Conservation (phyloP, 2,888 invertebrate species). For the Habroteleia sp. region DNA sequence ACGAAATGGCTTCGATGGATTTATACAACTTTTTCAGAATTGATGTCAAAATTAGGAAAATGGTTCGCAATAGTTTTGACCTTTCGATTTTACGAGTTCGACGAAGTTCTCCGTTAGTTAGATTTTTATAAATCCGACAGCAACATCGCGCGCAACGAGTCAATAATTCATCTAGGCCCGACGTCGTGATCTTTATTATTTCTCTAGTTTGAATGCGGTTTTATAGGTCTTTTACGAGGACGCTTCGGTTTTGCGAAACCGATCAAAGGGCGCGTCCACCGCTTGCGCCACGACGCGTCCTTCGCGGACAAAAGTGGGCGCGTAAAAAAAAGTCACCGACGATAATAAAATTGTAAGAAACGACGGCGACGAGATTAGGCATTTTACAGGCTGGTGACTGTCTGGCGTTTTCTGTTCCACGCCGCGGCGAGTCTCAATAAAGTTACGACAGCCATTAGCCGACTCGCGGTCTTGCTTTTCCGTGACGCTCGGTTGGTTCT, state of each 20-base stretch:
- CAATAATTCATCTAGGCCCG: constrained; percentile 35
- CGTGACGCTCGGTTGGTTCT: constrained; percentile 47
- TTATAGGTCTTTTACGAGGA: constrained; percentile 48
- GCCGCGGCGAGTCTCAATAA: constrained; percentile 46
- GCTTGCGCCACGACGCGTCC: constrained; percentile 11
- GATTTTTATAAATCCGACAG: constrained; percentile 36
- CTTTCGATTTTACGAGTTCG: constrained; percentile 37
- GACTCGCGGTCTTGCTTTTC: constrained; percentile 43
- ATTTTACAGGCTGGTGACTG: constrained; percentile 57
- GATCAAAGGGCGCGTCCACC: constrained; percentile 32
- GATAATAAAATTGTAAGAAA: constrained; percentile 35
- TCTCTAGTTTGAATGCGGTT: constrained; percentile 24
- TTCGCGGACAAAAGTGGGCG: constrained; percentile 1
- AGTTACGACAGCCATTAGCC: constrained; percentile 65
- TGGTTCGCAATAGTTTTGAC: not conserved
- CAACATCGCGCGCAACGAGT: constrained; percentile 31
- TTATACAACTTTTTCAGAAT: too few species aligned
- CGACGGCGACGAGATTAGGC: constrained; percentile 36
- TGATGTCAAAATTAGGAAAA: constrained; percentile 10
- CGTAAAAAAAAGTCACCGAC: not conserved
- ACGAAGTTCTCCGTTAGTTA: constrained; percentile 7
- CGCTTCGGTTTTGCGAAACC: constrained; percentile 40
- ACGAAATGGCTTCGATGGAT: too few species aligned
- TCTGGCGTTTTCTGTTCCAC: constrained; percentile 35
- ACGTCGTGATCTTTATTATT: constrained; percentile 41